Base-by-base conservation (phyloP, 2,113 vertebrate genomes). In the Panthera leo region DNA sequence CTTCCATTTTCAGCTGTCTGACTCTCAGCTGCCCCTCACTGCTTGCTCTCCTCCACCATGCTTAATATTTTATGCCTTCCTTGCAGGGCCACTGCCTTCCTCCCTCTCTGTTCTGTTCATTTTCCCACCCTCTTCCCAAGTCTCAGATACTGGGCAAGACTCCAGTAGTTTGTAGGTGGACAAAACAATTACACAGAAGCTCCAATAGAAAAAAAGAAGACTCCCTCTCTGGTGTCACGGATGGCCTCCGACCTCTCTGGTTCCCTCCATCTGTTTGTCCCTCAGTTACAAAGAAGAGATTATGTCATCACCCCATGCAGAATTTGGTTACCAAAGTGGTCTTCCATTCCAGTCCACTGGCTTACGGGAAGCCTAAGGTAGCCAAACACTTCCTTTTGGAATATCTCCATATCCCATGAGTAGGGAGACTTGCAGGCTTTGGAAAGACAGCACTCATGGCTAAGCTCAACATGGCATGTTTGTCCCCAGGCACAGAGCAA, bases 161-260 rank as follows among this genome's bases (percentile, higher is more conserved):
- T 97, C 97, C 97, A 98, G 0, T 27, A 85, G 45, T 79, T 86
- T 89, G 97, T 97, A 94, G 97, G 96, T 95, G 95, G 96, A 97
- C 53, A 88, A 96, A 97, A 89, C 92, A 97, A 95, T 96, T 96
- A 96, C 45, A 53, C 2, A 97, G 95, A 97, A 91, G 97, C 80
- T 91, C 95, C 88, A 86, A 91, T 27, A 82, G 94, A 96, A 96
- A 91, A 90, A 95, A 67, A 91, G 88, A 85, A 42, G 91, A 93
- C 78, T 94, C 96, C 91, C 79, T 89, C 48, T 92, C 80, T 97
- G 90, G 97, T 85, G 95, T 96, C 94, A 96, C 89, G 25, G 89
- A 97, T 94, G 82, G 79, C 42, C 91, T 76, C n/a, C 75, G 86
- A 95, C 48, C 55, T 73, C 39, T 39, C 29, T 68, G 5, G 45